Evolutionary conservation across 2,113 vertebrate species (phyloP).

Genomic region (Eudyptes chrysolophus): DNA sequence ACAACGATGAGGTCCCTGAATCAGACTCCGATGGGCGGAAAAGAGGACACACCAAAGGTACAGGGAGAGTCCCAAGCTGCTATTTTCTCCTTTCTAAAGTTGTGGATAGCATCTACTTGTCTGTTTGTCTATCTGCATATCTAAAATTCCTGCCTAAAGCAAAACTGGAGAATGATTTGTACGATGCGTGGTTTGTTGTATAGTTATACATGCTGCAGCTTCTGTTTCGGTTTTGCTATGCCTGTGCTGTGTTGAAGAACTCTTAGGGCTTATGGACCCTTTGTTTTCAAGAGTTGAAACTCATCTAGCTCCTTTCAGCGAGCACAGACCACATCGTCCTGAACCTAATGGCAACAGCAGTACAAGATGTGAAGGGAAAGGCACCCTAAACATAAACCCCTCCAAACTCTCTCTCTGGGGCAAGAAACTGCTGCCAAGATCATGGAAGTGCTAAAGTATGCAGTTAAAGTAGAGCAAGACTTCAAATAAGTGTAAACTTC

Average conservation of each 20-base stretch:
- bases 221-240: not conserved
- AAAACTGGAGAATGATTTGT: not conserved
- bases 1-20: conserved; percentile 87
- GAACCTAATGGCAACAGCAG: not conserved
- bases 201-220: not conserved
- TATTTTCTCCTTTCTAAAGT: not conserved
- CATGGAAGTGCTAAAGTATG: not conserved
- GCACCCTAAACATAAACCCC: not conserved
- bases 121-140: not conserved
- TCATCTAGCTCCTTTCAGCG: not conserved
- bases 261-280: not conserved
- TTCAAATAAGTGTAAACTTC: not conserved
- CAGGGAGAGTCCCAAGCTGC: not conserved
- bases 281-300: not conserved
- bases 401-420: not conserved
- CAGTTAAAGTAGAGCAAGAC: not conserved
- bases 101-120: not conserved
- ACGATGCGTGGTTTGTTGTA: not conserved
- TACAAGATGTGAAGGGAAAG: not conserved
- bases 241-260: not conserved
- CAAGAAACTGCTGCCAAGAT: not conserved
- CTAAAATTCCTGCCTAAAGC: not conserved
- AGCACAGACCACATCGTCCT: not conserved
- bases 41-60: conserved; percentile 92
- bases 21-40: conserved; percentile 61